Base-by-base conservation (phyloP, 2,888 invertebrate species). In the Hecatera dysodea region DNA sequence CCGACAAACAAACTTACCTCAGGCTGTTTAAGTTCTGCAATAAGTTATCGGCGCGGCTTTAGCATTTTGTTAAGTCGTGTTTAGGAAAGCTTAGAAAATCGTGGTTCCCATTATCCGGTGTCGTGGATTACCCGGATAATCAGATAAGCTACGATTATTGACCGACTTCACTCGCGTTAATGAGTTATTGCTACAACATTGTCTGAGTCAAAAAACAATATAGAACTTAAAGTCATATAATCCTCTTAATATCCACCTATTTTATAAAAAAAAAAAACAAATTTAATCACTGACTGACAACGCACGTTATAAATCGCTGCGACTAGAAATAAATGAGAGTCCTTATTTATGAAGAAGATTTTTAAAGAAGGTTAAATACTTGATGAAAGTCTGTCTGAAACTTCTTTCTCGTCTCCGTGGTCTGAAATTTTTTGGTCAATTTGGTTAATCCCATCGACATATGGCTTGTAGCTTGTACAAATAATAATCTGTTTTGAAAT, bases 91-190 rank as follows among this genome's bases (percentile, higher is more conserved):
- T 62, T 56, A 15, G 24, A 62, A 57, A 66, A 66, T 46, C 66
- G 36, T 15, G 1, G 24, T 5, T 65, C 24, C 15, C 7, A n/a
- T n/a, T 17, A 66, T 66, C 24, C 11, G 17, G 17, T 36, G 44
- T 11, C n/a, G 33, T 19, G 22, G 33, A 24, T 33, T 15, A 59
- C n/a, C 63, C 19, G 8, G 17, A 27, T 27, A 24, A 33, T 65
- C 24, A 44, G 33, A 65, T 46, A 65, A 66, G 19, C 65, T 19
- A 11, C 19, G 24, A 65, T 65, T 15, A 19, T 24, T 12, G 3
- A 11, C 33, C 17, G 12, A 24, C 24, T 24, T 36, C 8, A 24
- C 15, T 36, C 19, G n/a, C 8, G 24, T 12, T 19, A 36, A 33
- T 24, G 11, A 11, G 6, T 27, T 22, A 29, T 42, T 59, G 17